A percentile compares a stretch with the other conserved stretches of the same genome.
Conservation (phyloP, 1,140 invertebrate species). For the Portunus trituberculatus region DNA sequence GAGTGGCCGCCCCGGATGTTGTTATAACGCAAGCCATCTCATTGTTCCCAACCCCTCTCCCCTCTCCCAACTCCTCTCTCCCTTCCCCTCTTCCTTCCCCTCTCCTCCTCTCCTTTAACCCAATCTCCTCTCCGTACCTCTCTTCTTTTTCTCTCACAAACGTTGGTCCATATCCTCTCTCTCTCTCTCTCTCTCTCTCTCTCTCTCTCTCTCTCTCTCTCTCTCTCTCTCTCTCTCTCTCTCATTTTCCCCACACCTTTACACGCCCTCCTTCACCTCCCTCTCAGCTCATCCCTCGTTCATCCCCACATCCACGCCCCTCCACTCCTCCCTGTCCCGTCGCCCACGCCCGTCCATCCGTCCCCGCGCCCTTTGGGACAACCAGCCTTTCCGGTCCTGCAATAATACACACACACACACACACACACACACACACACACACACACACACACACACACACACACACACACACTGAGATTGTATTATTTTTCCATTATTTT, state of each 20-base stretch:
- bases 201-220: not conserved
- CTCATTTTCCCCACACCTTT: not conserved
- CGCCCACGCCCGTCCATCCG: not conserved
- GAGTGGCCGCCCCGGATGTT: constrained; percentile 26
- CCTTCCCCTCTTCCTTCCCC: not conserved
- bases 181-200: not conserved
- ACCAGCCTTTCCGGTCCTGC: not conserved
- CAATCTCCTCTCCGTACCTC: not conserved
- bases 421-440: constrained; percentile 20
- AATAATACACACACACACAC: not conserved
- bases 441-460: constrained; percentile 9
- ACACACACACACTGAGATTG: not conserved
- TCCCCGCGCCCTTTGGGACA: not conserved
- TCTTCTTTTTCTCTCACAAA: no score
- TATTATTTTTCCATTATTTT: not conserved
- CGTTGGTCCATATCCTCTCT: not conserved
- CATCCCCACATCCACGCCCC: not conserved
- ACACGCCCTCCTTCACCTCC: not conserved
- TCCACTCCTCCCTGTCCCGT: not conserved
- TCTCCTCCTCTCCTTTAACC: not conserved
- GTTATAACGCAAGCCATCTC: not conserved
- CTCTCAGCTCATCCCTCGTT: not conserved
- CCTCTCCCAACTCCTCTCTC: not conserved
- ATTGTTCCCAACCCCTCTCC: not conserved
- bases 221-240: not conserved